Evolutionary conservation across 1,140 invertebrate genomes (phyloP).

Genomic region (Zaprionus gabonicus): DNA sequence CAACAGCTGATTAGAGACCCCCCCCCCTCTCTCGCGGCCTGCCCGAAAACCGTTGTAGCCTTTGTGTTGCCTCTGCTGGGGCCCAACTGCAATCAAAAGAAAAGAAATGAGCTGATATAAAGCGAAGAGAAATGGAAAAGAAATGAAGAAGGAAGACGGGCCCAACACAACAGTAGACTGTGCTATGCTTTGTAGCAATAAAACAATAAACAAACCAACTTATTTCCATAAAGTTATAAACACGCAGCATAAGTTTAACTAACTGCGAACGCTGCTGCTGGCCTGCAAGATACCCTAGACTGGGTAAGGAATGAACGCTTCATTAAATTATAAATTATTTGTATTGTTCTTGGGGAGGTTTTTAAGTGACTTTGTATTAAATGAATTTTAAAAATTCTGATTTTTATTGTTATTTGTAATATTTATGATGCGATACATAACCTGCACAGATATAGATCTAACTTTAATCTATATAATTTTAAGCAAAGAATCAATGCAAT

Average conservation of each 20-base stretch:
- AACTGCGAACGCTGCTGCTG: background rate
- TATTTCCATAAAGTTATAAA: slow-evolving; percentile 77
- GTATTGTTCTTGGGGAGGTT: no score
- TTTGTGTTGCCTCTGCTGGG: slow-evolving; percentile 18
- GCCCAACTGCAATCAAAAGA: slow-evolving; percentile 8
- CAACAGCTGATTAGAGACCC: slow-evolving; percentile 19
- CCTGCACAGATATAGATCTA: no score
- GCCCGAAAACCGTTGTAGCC: slow-evolving; percentile 17
- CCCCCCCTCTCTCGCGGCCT: background rate
- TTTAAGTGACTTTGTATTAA: no score
- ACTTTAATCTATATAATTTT: no score
- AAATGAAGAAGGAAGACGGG: slow-evolving; percentile 59
- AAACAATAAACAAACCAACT: slow-evolving; percentile 75
- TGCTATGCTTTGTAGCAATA: slow-evolving; percentile 50
- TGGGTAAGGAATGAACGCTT: background rate
- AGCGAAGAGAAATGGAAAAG: slow-evolving; percentile 49
- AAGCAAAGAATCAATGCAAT: no score
- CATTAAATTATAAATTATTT: no score
- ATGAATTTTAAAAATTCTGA: rapidly evolving
- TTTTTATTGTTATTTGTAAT: no score
- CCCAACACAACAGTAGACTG: slow-evolving; percentile 25
- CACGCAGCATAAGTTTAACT: slow-evolving; percentile 44
- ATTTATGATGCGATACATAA: no score
- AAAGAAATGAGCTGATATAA: slow-evolving; percentile 7
- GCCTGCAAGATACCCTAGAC: background rate